Percentiles rank a stretch among this genome's conserved stretches.
Conservation (phyloP, 2,888 invertebrate genomes). For the Falcaria lacertinaria region DNA sequence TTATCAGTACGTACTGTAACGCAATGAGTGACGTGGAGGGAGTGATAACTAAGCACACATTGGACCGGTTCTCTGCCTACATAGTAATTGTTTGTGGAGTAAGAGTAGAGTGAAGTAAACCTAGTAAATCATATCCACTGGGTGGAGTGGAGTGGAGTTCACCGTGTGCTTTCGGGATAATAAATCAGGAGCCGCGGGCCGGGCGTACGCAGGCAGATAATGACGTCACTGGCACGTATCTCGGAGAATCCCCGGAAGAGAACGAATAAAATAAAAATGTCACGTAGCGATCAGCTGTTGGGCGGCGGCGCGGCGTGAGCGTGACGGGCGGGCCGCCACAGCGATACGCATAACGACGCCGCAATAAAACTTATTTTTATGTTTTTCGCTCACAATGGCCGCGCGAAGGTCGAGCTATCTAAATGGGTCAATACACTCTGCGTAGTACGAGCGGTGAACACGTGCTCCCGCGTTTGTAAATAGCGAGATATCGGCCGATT, state of each 20-base stretch:
- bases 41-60: slow-evolving; percentile 14
- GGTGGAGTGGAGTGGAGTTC: slow-evolving; percentile 50
- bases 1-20: no score
- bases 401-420: slow-evolving; percentile 80
- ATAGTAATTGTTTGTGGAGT: slow-evolving; percentile 46
- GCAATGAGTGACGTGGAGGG: slow-evolving; percentile 10
- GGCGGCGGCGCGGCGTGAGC: slow-evolving; percentile 47
- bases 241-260: slow-evolving; percentile 78
- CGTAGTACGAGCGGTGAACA: slow-evolving; percentile 76
- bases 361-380: slow-evolving; percentile 81
- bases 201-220: slow-evolving; percentile 62
- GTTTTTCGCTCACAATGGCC: slow-evolving; percentile 80
- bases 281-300: slow-evolving; percentile 80
- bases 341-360: slow-evolving; percentile 78
- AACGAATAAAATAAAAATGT: slow-evolving; percentile 79
- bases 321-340: slow-evolving; percentile 60
- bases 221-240: slow-evolving; percentile 78
- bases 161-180: slow-evolving; percentile 58
- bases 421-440: slow-evolving; percentile 80
- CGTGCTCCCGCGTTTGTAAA: slow-evolving; percentile 79
- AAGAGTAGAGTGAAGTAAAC: slow-evolving; percentile 18
- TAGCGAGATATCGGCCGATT: slow-evolving; percentile 80
- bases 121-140: slow-evolving; percentile 24
- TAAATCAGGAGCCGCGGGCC: slow-evolving; percentile 66
- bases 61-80: slow-evolving; percentile 35